Evolutionary conservation across 2,888 invertebrate genomes (phyloP).

Genomic region (Myopa tessellatipennis): DNA sequence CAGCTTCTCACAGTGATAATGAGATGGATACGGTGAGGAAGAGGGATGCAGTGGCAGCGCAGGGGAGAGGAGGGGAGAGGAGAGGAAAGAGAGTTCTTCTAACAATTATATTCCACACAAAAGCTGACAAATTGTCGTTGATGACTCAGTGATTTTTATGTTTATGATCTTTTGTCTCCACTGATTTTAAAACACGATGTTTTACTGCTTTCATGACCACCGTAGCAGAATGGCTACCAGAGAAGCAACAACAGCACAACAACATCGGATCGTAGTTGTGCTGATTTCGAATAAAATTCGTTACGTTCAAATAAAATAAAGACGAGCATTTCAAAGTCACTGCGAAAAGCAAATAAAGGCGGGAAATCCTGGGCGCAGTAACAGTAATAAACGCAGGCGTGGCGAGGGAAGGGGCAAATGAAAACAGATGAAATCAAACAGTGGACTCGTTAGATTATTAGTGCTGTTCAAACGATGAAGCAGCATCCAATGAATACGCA

Average conservation of each 20-base stretch:
- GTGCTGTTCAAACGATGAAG: too few species aligned
- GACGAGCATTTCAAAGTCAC: background rate
- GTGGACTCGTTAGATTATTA: too few species aligned
- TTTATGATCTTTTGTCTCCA: too few species aligned
- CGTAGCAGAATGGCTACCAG: too few species aligned
- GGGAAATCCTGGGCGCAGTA: background rate
- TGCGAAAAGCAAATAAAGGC: conserved; percentile 25
- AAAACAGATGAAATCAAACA: too few species aligned
- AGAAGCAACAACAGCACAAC: conserved; percentile 34
- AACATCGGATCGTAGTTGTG: background rate
- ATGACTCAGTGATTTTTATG: conserved; percentile 32
- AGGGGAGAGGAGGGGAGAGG: background rate
- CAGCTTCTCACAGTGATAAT: background rate
- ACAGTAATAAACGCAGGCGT: too few species aligned
- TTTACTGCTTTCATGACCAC: too few species aligned
- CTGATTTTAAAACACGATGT: too few species aligned
- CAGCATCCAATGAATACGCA: too few species aligned
- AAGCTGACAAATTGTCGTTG: conserved; percentile 29
- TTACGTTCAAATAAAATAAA: too few species aligned
- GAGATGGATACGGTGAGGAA: background rate
- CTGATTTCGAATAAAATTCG: too few species aligned
- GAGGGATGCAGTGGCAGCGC: background rate
- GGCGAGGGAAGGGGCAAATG: too few species aligned
- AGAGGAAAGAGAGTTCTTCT: background rate
- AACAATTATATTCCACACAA: background rate